Percentiles rank a stretch among this genome's conserved stretches.
Conservation (phyloP, 1,140 invertebrate genomes). For the Drosophila bifasciata region DNA sequence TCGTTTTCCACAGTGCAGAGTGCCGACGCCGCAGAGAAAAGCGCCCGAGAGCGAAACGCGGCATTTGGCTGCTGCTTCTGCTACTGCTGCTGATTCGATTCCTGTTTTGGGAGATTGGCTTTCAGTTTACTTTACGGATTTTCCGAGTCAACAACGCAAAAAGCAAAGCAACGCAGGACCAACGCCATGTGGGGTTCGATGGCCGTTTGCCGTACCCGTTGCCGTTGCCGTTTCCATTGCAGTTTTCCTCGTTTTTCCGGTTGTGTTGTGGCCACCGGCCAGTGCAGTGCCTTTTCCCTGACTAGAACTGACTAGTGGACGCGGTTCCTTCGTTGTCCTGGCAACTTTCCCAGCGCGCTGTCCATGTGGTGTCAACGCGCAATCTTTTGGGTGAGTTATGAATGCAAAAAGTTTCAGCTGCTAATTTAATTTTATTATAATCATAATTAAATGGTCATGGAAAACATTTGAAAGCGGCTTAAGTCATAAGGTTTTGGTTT, state of each 20-base stretch:
- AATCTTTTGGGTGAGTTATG: slow-evolving; percentile 36
- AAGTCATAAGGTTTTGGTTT: neutral
- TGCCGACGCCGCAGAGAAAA: no score
- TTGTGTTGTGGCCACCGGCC: slow-evolving; percentile 11
- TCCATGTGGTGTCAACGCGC: neutral
- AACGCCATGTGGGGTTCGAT: slow-evolving; percentile 56
- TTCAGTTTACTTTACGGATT: slow-evolving; percentile 63
- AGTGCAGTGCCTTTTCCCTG: slow-evolving; percentile 30
- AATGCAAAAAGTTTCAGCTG: slow-evolving; percentile 2
- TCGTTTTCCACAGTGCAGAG: slow-evolving; percentile 54
- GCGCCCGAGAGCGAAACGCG: no score
- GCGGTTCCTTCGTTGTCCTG: slow-evolving; percentile 48
- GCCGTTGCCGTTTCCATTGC: slow-evolving; percentile 22
- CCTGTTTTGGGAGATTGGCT: slow-evolving; percentile 8
- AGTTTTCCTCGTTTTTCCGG: slow-evolving; percentile 33
- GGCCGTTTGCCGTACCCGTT: neutral
- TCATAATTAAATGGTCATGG: slow-evolving; percentile 35
- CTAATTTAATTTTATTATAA: slow-evolving; percentile 42
- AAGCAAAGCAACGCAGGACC: slow-evolving; percentile 15
- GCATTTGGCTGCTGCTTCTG: no score
- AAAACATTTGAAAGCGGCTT: neutral
- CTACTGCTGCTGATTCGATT: neutral
- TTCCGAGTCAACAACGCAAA: slow-evolving; percentile 53
- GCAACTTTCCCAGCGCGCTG: slow-evolving; percentile 27
- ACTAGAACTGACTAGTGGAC: slow-evolving; percentile 9